These are phyloP conservation scores for Luperina testacea DNA, from an alignment of 2,888 invertebrate species.

Conservation along the genomic window DNA sequence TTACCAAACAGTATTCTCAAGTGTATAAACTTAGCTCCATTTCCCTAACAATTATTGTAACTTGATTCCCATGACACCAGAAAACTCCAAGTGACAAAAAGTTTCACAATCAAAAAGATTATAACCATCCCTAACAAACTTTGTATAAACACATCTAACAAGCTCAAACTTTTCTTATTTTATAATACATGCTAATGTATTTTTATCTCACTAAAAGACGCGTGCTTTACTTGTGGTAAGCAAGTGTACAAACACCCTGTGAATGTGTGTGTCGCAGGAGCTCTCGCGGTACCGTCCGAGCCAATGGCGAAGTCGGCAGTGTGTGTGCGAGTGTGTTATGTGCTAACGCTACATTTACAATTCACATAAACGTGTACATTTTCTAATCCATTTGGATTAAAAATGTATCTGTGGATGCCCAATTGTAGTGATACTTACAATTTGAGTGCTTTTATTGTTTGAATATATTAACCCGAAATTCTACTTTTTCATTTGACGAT, in stretches of 20 bases:
- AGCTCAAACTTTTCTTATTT: slow-evolving; percentile 7
- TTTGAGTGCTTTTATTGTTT: background rate
- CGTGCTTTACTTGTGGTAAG: too few relatives aligned
- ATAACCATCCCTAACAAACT: background rate
- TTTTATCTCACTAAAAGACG: too few relatives aligned
- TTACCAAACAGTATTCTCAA: background rate
- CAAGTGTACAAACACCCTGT: too few relatives aligned
- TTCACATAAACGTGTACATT: background rate
- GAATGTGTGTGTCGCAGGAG: too few relatives aligned
- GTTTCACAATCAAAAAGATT: slow-evolving; percentile 10
- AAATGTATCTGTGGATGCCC: background rate
- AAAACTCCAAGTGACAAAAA: slow-evolving; percentile 6
- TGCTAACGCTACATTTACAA: too few relatives aligned
- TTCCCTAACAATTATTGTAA: background rate
- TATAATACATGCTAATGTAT: background rate
- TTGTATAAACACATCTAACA: background rate
- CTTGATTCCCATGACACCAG: background rate
- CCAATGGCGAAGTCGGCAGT: too few relatives aligned
- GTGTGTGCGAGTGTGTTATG: too few relatives aligned
- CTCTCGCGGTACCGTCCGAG: too few relatives aligned
- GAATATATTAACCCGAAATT: background rate
- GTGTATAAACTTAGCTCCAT: background rate
- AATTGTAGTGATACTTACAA: background rate
- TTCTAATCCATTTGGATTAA: background rate
- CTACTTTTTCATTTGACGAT: background rate